These are phyloP conservation scores for Zoanthus sansibaricus DNA, from an alignment of 92 coral and sea anemone species.

Conservation along the genomic window DNA sequence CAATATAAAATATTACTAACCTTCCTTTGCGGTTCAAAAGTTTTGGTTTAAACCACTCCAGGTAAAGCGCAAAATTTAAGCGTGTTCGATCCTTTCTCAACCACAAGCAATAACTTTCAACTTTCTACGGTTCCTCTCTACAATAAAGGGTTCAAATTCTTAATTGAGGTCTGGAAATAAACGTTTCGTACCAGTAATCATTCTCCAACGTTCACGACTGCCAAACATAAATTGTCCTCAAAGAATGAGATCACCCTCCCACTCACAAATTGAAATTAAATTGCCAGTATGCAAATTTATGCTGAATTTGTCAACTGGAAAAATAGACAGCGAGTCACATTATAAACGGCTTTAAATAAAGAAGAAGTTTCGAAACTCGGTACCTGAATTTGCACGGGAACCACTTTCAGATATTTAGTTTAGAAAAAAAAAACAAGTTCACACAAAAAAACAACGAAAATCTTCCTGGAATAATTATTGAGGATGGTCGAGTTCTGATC, in stretches of 20 bases:
- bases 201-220: not conserved
- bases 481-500: not conserved
- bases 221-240: not conserved
- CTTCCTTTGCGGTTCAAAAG: slow-evolving; percentile 1
- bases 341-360: not conserved
- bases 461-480: not conserved
- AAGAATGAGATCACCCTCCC: slow-evolving; percentile 24
- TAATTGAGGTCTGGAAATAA: not conserved
- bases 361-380: not conserved
- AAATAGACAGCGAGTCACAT: not conserved
- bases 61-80: not conserved
- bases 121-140: not conserved
- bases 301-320: not conserved
- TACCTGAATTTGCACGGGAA: not conserved
- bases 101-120: not conserved
- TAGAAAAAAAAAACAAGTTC: no score
- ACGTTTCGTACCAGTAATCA: not conserved
- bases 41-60: not conserved
- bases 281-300: slow-evolving; percentile 2
- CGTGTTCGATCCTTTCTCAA: not conserved
- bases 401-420: not conserved
- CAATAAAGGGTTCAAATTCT: not conserved
- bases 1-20: slow-evolving; percentile 17
- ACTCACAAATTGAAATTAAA: not conserved
- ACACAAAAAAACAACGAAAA: not conserved